phyloP scores from a whole-genome alignment of 1,140 invertebrate species.

The Aleiodes sp. region DNA sequence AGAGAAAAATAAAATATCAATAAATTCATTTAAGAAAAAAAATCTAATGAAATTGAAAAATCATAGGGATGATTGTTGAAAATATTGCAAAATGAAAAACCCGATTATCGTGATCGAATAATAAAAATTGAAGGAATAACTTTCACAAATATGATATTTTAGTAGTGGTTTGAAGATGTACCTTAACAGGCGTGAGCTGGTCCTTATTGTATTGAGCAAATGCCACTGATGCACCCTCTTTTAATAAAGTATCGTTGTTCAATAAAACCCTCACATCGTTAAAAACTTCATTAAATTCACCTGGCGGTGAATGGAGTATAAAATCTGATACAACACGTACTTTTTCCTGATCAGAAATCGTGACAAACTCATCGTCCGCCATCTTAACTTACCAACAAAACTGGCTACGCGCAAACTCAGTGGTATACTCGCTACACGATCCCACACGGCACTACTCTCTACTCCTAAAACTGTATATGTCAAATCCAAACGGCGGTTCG shows the following conservation, averaged over 20 bases:
- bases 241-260: slow-evolving; percentile 94
- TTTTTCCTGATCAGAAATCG: slow-evolving; percentile 88
- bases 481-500: slow-evolving; percentile 47
- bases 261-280: slow-evolving; percentile 97
- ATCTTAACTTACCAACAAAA: slow-evolving; percentile 65
- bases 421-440: background rate
- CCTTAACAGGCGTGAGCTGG: slow-evolving; percentile 93
- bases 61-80: no score
- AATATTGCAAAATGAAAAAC: background rate
- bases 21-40: background rate
- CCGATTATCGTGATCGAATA: background rate
- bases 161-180: slow-evolving; percentile 41
- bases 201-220: slow-evolving; percentile 99
- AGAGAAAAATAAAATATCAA: background rate
- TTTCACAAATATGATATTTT: background rate
- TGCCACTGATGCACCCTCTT: slow-evolving; percentile 93
- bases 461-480: slow-evolving; percentile 43
- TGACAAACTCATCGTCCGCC: slow-evolving; percentile 75
- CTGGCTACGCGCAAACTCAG: slow-evolving; percentile 50
- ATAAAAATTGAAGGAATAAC: background rate
- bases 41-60: background rate
- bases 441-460: background rate
- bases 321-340: slow-evolving; percentile 97
- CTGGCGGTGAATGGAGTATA: slow-evolving; percentile 97
- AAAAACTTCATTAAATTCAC: slow-evolving; percentile 99